phyloP scores from a whole-genome alignment of 2,888 invertebrate genomes.

The Geophilus truncorum region DNA sequence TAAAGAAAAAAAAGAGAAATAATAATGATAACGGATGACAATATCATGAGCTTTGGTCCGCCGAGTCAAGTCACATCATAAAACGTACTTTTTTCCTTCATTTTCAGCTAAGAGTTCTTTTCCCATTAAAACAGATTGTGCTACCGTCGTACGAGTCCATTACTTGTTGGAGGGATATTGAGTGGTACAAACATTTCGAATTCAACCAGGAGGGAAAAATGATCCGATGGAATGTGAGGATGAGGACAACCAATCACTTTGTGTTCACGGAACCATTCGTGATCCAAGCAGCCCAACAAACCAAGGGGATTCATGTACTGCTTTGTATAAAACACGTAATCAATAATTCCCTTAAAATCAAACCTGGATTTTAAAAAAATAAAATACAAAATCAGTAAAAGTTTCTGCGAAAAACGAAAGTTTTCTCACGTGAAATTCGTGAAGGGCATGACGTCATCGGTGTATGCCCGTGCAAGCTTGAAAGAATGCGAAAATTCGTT shows the following conservation, averaged over 20 bases:
- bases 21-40: too few relatives aligned
- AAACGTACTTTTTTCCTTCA: neutral
- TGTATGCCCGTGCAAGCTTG: slow-evolving; percentile 90
- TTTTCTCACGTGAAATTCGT: slow-evolving; percentile 85
- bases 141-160: slow-evolving; percentile 38
- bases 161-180: slow-evolving; percentile 17
- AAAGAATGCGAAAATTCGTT: slow-evolving; percentile 83
- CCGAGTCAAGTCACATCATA: neutral
- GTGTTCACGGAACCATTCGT: slow-evolving; percentile 71
- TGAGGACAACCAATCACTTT: slow-evolving; percentile 97
- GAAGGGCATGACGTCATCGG: slow-evolving; percentile 92
- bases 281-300: slow-evolving; percentile 86
- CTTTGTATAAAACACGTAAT: slow-evolving; percentile 98
- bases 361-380: too few relatives aligned
- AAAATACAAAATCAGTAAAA: neutral
- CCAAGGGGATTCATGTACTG: slow-evolving; percentile 93
- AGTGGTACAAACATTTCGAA: slow-evolving; percentile 65
- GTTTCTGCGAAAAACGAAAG: neutral
- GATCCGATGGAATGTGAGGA: slow-evolving; percentile 95
- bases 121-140: neutral
- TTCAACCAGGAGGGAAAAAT: slow-evolving; percentile 86
- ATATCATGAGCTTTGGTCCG: slow-evolving; percentile 4
- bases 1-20: neutral
- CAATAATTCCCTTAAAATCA: slow-evolving; percentile 99
- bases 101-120: neutral